Conservation (phyloP, 2,113 vertebrate genomes). For the Chaetura pelagica region DNA sequence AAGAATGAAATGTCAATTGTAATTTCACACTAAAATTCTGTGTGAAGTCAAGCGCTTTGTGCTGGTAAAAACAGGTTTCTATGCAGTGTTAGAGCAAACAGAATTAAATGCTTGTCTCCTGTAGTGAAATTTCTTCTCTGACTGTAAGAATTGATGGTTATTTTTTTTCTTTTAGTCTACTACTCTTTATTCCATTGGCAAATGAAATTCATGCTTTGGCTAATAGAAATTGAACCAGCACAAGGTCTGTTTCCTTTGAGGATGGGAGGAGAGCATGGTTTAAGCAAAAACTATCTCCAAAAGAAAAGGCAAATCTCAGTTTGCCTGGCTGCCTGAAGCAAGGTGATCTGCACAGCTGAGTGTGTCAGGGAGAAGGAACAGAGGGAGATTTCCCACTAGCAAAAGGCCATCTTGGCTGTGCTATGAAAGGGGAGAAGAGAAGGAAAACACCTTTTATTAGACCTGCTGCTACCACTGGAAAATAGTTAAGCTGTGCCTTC, state of each 20-base stretch:
- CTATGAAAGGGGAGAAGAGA: background rate
- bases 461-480: background rate
- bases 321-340: background rate
- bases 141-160: background rate
- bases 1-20: conserved; percentile 3
- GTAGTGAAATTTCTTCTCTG: background rate
- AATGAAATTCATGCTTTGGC: background rate
- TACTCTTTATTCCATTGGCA: background rate
- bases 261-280: background rate
- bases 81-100: background rate
- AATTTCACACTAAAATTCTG: conserved; percentile 21
- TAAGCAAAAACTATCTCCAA: background rate
- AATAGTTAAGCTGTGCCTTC: background rate
- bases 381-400: background rate
- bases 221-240: background rate
- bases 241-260: background rate
- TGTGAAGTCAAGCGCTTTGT: background rate
- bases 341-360: background rate
- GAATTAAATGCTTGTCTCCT: background rate
- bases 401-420: background rate
- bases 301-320: background rate
- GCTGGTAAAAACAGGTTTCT: conserved; percentile 6
- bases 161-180: background rate
- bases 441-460: background rate
- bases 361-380: background rate